Evolutionary conservation across 2,113 vertebrate species (phyloP), one percentile per base, ranked within the genome.

Genomic region (Alaudala cheleensis): DNA sequence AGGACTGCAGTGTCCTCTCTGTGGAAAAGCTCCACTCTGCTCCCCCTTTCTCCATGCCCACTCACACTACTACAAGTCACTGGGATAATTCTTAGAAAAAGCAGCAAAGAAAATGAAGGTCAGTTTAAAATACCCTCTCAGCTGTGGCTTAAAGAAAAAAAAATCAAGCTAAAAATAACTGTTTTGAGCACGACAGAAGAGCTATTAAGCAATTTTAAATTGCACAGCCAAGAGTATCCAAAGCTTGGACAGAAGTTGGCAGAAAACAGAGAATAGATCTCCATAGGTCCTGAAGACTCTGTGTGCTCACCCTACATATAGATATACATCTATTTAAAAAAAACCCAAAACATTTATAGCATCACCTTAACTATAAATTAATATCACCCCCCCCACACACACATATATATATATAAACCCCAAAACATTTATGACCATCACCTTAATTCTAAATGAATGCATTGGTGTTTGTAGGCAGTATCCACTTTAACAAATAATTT

Each of bases 91-190:
- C 60, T 45, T 47, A 9, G 42, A 45, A 87, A 91, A 77, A 61
- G 14, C 40, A 80, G 54, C 39, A 81, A 47, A 79, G 90, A 74
- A 81, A 91, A 49, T 51, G 8, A 81, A 84, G 25, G 51, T 78
- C 61, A 49, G 40, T 60, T 80, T 72, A 86, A 95, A 91, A 90
- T 81, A 86, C 20, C 14, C 5, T 25, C 25, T 39, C n/a, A 73
- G 40, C 34, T 67, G 42, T 4, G 86, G 69, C 60, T 42, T 29
- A 60, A 70, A 42, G 54, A 66, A 74, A 83, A 69, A 56, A 40
- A 73, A 81, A 37, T 12, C 50, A 54, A 61, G 31, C 23, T 88
- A 65, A 88, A 88, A 65, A 57, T 67, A 81, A 45, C 45, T 14
- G 3, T 64, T 87, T 72, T 76, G 34, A 81, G 29, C 15, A 54